Evolutionary conservation across 2,113 vertebrate species (phyloP).

Genomic region (Thamnaconus septentrionalis): DNA sequence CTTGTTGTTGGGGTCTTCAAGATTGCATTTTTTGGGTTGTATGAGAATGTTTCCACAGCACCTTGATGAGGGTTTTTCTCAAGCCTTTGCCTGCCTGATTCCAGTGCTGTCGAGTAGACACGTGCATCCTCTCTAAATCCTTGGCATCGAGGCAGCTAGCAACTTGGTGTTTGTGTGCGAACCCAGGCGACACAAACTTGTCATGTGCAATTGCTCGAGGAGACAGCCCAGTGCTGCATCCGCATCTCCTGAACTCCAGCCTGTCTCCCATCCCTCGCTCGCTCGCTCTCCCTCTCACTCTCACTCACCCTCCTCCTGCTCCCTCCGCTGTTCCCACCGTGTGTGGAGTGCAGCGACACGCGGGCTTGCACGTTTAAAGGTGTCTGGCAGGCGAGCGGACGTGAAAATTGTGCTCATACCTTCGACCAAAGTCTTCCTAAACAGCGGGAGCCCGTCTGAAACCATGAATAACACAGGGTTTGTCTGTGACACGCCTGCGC

Average conservation of each 20-base stretch:
- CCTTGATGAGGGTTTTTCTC: not conserved
- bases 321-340: conserved; percentile 15
- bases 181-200: conserved; percentile 42
- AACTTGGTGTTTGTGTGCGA: conserved; percentile 41
- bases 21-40: too few relatives aligned
- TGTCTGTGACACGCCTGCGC: conserved; percentile 28
- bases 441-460: conserved; percentile 49
- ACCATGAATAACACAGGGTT: conserved; percentile 42
- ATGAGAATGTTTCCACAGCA: too few relatives aligned
- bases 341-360: conserved; percentile 27
- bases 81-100: conserved; percentile 9
- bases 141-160: not conserved
- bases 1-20: too few relatives aligned
- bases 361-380: conserved; percentile 50
- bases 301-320: not conserved
- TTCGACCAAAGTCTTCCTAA: conserved; percentile 59
- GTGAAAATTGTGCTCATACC: conserved; percentile 48
- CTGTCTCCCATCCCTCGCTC: not conserved
- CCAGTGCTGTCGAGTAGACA: conserved; percentile 3
- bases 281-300: not conserved
- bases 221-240: conserved; percentile 30
- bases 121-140: conserved; percentile 16
- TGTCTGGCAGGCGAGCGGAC: conserved; percentile 51
- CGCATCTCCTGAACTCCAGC: conserved; percentile 20
- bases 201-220: conserved; percentile 49